These are phyloP conservation scores for Arvicanthis niloticus DNA, from an alignment of 2,113 vertebrate genomes.

Conservation along the genomic window DNA sequence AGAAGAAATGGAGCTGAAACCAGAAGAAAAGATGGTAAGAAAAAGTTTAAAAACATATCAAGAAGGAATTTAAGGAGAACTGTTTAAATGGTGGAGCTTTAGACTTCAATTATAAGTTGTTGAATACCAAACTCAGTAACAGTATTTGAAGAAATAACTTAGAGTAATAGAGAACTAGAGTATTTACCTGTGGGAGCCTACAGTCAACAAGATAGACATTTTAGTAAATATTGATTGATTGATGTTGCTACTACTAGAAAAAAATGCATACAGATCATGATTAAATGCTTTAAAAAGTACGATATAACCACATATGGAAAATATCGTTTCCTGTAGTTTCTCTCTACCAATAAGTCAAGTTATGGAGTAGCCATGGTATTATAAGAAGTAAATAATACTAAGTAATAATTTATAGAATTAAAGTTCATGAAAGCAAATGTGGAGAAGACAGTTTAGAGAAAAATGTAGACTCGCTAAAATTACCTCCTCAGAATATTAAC, in stretches of 20 bases:
- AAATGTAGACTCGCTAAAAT: neutral
- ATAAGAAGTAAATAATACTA: neutral
- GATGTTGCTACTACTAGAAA: neutral
- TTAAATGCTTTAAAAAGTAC: slow-evolving; percentile 5
- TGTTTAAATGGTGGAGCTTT: neutral
- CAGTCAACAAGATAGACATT: neutral
- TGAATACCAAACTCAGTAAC: neutral
- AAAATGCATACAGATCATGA: neutral
- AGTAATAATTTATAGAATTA: neutral
- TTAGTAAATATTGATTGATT: neutral
- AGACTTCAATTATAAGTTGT: neutral
- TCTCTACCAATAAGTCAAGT: neutral
- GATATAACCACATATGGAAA: neutral
- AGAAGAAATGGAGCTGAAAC: neutral
- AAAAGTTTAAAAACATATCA: slow-evolving; percentile 29
- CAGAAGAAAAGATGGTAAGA: slow-evolving; percentile 18
- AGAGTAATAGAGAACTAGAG: slow-evolving; percentile 3
- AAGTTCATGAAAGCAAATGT: slow-evolving; percentile 12
- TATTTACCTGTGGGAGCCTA: neutral
- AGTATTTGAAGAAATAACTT: slow-evolving; percentile 46
- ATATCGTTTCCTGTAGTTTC: neutral
- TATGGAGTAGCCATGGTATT: neutral
- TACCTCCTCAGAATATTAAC: neutral
- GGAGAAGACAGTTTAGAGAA: neutral
- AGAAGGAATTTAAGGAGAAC: slow-evolving; percentile 44